Evolutionary conservation across 2,797 vertebrate species (phyloP).

Genomic region (Spondyliosoma cantharus): DNA sequence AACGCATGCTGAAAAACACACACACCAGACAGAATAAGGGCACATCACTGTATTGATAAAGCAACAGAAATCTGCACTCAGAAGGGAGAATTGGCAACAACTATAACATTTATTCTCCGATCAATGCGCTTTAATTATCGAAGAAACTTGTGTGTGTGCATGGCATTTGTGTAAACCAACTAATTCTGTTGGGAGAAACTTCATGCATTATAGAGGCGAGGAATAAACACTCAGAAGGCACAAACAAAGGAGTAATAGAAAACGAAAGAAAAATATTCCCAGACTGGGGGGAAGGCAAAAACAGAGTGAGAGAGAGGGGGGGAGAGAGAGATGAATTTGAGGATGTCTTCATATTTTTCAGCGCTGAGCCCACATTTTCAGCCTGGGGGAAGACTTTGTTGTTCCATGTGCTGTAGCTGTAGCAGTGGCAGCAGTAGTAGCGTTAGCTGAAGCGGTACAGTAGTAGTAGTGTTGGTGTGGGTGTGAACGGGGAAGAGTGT

Average conservation of each 20-base stretch:
- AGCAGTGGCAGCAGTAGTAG: background rate
- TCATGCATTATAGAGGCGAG: conserved; percentile 39
- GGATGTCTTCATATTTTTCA: conserved; percentile 37
- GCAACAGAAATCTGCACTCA: conserved; percentile 11
- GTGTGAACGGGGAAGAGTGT: conserved; percentile 25
- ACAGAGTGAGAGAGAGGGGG: too few relatives aligned
- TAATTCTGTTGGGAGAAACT: conserved; percentile 36
- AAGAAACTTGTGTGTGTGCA: conserved; percentile 10
- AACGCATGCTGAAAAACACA: conserved; percentile 86
- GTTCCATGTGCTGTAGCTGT: conserved; percentile 22
- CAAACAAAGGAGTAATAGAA: conserved; percentile 3
- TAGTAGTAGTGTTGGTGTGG: conserved; percentile 10
- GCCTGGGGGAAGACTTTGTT: conserved; percentile 46
- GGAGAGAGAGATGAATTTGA: conserved; percentile 5
- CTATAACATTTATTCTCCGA: conserved; percentile 26
- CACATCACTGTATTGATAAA: conserved; percentile 38
- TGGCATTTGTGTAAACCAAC: conserved; percentile 12
- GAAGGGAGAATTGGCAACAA: conserved; percentile 8
- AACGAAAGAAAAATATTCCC: conserved; percentile 39
- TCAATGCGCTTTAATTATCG: conserved; percentile 52
- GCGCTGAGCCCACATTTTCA: conserved; percentile 17
- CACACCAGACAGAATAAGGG: conserved; percentile 51
- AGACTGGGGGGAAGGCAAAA: conserved; percentile 5
- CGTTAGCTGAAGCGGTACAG: background rate
- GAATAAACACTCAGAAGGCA: conserved; percentile 22